Evolutionary conservation across 2,888 invertebrate genomes (phyloP).

Genomic region (Apotomis capreana): DNA sequence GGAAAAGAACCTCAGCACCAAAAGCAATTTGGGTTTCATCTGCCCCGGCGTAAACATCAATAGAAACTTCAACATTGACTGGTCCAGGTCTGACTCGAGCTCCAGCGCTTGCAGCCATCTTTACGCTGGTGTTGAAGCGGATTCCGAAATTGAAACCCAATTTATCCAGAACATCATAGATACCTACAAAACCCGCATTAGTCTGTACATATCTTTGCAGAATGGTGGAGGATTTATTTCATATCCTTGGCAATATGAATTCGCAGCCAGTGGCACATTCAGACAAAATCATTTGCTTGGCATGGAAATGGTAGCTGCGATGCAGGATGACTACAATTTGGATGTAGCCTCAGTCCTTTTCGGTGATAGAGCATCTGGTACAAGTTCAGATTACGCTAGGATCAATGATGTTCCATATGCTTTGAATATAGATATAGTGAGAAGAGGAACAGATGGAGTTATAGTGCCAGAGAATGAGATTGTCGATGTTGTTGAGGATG

Average conservation of each 20-base stretch:
- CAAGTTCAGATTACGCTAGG: constrained; percentile 66
- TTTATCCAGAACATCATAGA: constrained; percentile 83
- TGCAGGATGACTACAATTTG: constrained; percentile 56
- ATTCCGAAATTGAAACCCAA: constrained; percentile 87
- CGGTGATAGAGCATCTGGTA: constrained; percentile 69
- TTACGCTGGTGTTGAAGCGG: constrained; percentile 84
- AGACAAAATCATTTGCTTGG: constrained; percentile 63
- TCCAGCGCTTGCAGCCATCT: constrained; percentile 84
- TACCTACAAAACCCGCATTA: constrained; percentile 71
- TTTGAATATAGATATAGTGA: constrained; percentile 64
- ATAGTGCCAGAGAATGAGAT: constrained; percentile 64
- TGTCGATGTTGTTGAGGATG: constrained; percentile 56
- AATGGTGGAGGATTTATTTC: constrained; percentile 87
- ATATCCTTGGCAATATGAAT: constrained; percentile 87
- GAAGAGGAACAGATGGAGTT: constrained; percentile 57
- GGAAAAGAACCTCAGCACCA: constrained; percentile 85
- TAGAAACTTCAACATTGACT: constrained; percentile 88
- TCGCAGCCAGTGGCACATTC: constrained; percentile 70
- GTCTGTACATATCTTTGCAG: constrained; percentile 88
- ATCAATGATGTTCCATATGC: constrained; percentile 58
- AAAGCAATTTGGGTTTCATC: constrained; percentile 57
- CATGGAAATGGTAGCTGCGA: constrained; percentile 58
- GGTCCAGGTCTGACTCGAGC: constrained; percentile 85
- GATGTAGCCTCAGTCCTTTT: constrained; percentile 61
- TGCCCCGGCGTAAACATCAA: constrained; percentile 90